Conservation (phyloP, 1,140 invertebrate species). For the Muscidifurax raptorellus region DNA sequence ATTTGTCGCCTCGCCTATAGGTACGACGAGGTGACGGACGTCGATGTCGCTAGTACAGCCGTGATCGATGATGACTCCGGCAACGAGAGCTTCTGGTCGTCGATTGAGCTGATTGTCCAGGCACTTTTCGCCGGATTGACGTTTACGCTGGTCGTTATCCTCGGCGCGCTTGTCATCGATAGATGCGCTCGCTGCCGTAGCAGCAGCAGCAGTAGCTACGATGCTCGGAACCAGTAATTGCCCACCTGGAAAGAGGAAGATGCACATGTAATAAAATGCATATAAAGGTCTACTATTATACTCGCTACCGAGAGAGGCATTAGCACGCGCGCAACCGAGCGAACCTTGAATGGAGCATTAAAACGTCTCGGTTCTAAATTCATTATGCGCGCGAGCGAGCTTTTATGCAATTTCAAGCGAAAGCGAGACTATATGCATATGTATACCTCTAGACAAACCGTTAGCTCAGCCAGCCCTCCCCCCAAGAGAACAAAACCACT, state of each 20-base stretch:
- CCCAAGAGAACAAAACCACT: background rate
- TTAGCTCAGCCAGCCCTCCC: background rate
- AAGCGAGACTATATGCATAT: background rate
- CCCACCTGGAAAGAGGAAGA: background rate
- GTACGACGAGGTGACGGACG: background rate
- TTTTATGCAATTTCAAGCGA: background rate
- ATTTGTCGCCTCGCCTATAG: background rate
- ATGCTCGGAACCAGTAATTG: background rate
- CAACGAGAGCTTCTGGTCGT: background rate
- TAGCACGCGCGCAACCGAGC: too few species aligned
- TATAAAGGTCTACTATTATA: too few species aligned
- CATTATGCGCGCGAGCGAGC: background rate
- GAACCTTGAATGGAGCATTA: too few species aligned
- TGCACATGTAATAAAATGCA: too few species aligned
- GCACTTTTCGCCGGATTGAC: background rate
- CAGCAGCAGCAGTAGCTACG: too few species aligned
- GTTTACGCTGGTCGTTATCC: conserved; percentile 5
- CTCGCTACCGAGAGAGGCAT: too few species aligned
- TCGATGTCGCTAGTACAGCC: background rate
- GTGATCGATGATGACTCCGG: background rate
- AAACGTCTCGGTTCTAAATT: too few species aligned
- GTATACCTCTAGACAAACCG: background rate
- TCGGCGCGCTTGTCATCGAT: conserved; percentile 10
- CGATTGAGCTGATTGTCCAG: conserved; percentile 15
- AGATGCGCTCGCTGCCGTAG: conserved; percentile 20